Conservation (phyloP, 2,888 invertebrate species). For the Orthosia gothica region DNA sequence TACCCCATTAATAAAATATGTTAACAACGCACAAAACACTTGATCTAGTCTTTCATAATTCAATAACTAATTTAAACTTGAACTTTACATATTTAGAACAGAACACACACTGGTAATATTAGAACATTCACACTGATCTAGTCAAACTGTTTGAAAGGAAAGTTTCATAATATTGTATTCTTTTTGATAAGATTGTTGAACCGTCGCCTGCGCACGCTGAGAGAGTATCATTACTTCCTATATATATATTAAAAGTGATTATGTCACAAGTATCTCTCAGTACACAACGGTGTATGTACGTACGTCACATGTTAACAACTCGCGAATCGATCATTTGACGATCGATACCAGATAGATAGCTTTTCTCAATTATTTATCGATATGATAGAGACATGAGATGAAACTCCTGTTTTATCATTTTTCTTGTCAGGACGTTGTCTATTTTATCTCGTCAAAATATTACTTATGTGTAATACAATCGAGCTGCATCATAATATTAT, state of each 20-base stretch:
- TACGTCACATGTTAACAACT: conserved; percentile 37
- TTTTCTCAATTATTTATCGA: conserved; percentile 10
- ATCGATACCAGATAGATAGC: conserved; percentile 28
- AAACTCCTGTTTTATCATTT: neutral
- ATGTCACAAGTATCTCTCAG: conserved; percentile 44
- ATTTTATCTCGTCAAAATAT: conserved; percentile 11
- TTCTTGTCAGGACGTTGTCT: neutral
- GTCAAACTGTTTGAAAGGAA: conserved; percentile 39
- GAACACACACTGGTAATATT: conserved; percentile 5
- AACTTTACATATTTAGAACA: conserved; percentile 7
- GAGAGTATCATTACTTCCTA: conserved; percentile 53
- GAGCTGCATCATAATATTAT: neutral
- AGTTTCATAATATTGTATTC: conserved; percentile 49
- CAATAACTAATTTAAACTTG: neutral
- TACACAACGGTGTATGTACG: conserved; percentile 14
- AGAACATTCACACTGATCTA: conserved; percentile 18
- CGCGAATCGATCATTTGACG: conserved; percentile 31
- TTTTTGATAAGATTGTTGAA: conserved; percentile 64
- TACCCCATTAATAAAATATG: conserved; percentile 49
- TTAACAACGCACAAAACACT: conserved; percentile 34
- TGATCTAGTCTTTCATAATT: conserved; percentile 4
- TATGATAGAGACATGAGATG: neutral
- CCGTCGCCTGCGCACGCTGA: conserved; percentile 29
- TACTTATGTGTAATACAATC: neutral
- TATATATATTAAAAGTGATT: conserved; percentile 50